Evolutionary conservation across 2,113 vertebrate species (phyloP).

Genomic region (Cettia cetti): DNA sequence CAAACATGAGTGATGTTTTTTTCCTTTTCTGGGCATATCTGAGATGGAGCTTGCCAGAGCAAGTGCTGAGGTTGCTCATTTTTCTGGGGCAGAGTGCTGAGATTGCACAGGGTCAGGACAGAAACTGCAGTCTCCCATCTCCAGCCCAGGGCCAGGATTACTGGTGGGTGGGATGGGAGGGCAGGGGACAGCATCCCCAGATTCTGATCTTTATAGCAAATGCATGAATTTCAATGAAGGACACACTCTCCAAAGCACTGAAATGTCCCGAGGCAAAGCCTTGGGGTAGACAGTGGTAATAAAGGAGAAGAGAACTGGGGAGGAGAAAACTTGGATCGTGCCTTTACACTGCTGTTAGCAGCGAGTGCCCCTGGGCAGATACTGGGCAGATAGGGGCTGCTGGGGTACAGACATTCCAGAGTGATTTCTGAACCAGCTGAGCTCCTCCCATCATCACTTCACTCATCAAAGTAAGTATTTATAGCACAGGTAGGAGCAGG

Average conservation of each 20-base stretch:
- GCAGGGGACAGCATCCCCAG: not conserved
- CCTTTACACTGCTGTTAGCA: not conserved
- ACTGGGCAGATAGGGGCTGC: not conserved
- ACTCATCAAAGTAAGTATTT: conserved; percentile 65
- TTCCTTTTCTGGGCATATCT: conserved; percentile 66
- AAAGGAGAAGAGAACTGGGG: not conserved
- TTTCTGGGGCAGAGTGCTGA: conserved; percentile 39
- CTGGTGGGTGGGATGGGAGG: not conserved
- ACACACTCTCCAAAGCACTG: not conserved
- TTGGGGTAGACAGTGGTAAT: not conserved
- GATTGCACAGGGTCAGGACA: not conserved
- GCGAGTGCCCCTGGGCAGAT: conserved; percentile 4
- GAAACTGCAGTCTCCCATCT: not conserved
- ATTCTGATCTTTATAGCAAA: not conserved
- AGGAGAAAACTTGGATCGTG: not conserved
- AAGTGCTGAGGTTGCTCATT: conserved; percentile 43
- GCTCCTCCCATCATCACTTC: conserved; percentile 56
- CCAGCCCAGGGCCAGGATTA: not conserved
- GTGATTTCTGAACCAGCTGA: not conserved
- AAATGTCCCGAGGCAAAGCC: not conserved
- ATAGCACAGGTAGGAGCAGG: conserved; percentile 55
- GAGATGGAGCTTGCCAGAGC: conserved; percentile 46
- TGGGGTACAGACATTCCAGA: conserved; percentile 30
- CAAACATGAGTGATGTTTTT: not conserved
- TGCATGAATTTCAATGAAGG: not conserved